Evolutionary conservation across 2,113 vertebrate species (phyloP).

Genomic region (Passer montanus): DNA sequence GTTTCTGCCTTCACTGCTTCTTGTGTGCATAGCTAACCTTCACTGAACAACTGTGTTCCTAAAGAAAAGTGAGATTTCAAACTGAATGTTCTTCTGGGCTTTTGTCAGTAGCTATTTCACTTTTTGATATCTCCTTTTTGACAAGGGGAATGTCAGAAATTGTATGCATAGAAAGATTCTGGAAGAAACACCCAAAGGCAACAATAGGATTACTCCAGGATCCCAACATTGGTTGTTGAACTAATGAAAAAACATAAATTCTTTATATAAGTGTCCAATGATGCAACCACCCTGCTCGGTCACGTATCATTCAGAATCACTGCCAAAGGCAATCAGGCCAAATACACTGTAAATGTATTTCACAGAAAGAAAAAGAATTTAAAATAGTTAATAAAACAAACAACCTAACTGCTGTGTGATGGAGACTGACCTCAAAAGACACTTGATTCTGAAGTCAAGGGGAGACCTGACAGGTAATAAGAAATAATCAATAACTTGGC

Average conservation of each 20-base stretch:
- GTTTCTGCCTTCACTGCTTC: neutral
- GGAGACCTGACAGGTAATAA: neutral
- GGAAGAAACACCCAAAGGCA: neutral
- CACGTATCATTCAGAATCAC: neutral
- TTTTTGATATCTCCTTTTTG: neutral
- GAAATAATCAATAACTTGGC: neutral
- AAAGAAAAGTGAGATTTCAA: neutral
- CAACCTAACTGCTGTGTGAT: neutral
- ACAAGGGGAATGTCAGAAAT: neutral
- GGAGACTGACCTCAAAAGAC: neutral
- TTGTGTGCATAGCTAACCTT: neutral
- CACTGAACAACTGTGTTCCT: neutral
- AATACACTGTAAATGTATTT: neutral
- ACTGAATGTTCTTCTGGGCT: neutral
- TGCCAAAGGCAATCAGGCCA: neutral
- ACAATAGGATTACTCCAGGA: neutral
- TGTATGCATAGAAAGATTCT: neutral
- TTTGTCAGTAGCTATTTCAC: neutral
- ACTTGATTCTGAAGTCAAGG: neutral
- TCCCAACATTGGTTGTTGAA: fast-evolving
- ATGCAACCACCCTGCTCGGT: neutral
- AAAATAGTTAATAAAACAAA: neutral
- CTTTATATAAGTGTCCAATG: neutral
- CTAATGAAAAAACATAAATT: neutral
- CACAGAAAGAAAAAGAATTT: neutral